Evolutionary conservation across 1,140 invertebrate species (phyloP).

Genomic region (Cyphomyrmex costatus): DNA sequence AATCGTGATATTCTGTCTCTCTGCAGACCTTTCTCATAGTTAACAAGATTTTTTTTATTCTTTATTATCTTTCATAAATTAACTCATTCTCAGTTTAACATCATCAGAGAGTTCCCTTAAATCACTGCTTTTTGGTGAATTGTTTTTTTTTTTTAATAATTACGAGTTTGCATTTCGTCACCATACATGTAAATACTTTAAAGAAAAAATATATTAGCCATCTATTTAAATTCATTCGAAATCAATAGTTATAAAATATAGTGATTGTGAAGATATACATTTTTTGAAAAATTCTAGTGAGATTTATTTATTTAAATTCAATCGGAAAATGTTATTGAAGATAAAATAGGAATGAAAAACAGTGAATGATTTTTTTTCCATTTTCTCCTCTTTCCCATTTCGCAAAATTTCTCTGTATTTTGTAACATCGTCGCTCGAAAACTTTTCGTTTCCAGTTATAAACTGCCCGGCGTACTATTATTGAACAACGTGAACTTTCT

Average conservation of each 20-base stretch:
- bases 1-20: neutral
- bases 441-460: slow-evolving; percentile 23
- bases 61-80: neutral
- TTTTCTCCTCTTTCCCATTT: neutral
- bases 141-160: neutral
- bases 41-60: neutral
- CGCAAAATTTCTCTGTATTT: slow-evolving; percentile 39
- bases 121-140: neutral
- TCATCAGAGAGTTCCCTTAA: neutral
- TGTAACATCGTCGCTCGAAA: slow-evolving; percentile 28
- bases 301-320: neutral
- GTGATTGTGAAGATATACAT: neutral
- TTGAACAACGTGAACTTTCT: slow-evolving; percentile 64
- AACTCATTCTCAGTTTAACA: neutral
- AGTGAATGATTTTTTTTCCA: neutral
- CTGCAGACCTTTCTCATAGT: neutral
- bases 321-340: neutral
- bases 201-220: neutral
- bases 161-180: neutral
- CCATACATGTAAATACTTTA: neutral
- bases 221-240: neutral
- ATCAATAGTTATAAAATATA: slow-evolving; percentile 21
- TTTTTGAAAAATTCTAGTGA: neutral
- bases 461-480: slow-evolving; percentile 38
- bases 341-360: neutral